Base-by-base conservation (phyloP, 2,113 vertebrate genomes). In the Takifugu bimaculatus region DNA sequence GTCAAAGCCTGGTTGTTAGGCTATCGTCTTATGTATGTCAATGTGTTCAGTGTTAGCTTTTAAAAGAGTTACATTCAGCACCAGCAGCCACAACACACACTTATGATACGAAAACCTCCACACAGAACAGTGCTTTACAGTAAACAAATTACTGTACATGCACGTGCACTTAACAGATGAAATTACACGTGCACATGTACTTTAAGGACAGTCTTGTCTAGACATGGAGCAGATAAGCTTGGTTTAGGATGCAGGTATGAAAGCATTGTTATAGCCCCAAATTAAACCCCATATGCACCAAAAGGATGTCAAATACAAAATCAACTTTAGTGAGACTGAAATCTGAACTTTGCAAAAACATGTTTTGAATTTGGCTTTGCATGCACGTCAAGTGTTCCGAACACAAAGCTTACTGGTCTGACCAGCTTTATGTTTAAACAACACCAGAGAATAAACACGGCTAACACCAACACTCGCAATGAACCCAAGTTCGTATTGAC, bases 341-440 rank as follows among this genome's bases (percentile, higher is more conserved):
- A 53, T 54, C 52, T 45, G 15, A 53, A 2, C 58, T 48, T 66
- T 80, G 26, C 39, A 12, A 67, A 79, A 70, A 69, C 67, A 35
- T 68, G 68, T 72, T 78, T 54, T 83, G 47, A 77, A 77, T 83
- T 72, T 72, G 59, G 44, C 57, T 77, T 79, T 76, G 77, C 68
- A 58, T 68, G 71, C 51, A 50, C 65, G 64, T 82, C 65, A 81
- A 70, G 44, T 67, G 72, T 65, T 80, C 11, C 44, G 72, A 60
- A 73, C 70, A 60, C 55, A 35, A 63, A 62, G 57, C 66, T 75
- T 64, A 77, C 83, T 75, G 54, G 87, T 79, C 68, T 32, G 76
- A 86, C 78, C 65, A 49, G 83, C 80, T 79, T 82, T 70, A 61
- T 87, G 83, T 85, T 86, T 78, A 75, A 86, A 87, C 62, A 85